Base-by-base conservation (phyloP, 2,797 vertebrate genomes). In the Silurus aristotelis region DNA sequence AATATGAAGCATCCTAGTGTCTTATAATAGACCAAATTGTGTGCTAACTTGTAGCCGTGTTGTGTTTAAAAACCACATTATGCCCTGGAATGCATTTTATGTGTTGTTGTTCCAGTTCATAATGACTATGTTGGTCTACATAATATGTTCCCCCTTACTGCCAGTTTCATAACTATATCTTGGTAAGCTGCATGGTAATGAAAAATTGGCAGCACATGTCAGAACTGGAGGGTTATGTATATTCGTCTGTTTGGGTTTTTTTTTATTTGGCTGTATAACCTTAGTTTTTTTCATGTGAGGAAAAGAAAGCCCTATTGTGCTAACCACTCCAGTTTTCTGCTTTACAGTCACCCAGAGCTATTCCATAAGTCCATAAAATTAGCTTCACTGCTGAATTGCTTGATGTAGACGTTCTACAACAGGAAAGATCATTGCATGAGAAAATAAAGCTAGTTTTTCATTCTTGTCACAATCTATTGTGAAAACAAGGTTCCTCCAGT, bases 61-160 rank as follows among this genome's bases (percentile, higher is more conserved):
- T 66, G 83, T 52, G 66, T 20, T 83, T 46, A 64, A 63, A 83
- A 88, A 87, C 90, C 89, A 85, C 89, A 90, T 75, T 86, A 81
- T 84, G 85, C 81, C 80, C 67, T 43, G 64, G 48, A 80, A 58
- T 86, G 73, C 80, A 55, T 85, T 87, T 89, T 76, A 86, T 85
- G 82, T 84, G 87, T 75, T 61, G 73, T 80, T 83, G 70, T 81
- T 83, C 46, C 60, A 79, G 70, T 78, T 86, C 60, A 71, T 87
- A 89, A 89, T 84, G 76, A 87, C 87, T 58, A 86, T 15, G 86
- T 85, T 85, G 83, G 87, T 86, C 80, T 81, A 63, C 68, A 86
- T 82, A 71, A 81, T 82, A 79, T 56, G 56, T 82, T 80, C 85
- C 63, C 78, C 63, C 78, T 64, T 56, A 61, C 72, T 83, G 79